These are phyloP conservation scores for Morone chrysops DNA, from an alignment of 2,113 vertebrate genomes.

Conservation along the genomic window DNA sequence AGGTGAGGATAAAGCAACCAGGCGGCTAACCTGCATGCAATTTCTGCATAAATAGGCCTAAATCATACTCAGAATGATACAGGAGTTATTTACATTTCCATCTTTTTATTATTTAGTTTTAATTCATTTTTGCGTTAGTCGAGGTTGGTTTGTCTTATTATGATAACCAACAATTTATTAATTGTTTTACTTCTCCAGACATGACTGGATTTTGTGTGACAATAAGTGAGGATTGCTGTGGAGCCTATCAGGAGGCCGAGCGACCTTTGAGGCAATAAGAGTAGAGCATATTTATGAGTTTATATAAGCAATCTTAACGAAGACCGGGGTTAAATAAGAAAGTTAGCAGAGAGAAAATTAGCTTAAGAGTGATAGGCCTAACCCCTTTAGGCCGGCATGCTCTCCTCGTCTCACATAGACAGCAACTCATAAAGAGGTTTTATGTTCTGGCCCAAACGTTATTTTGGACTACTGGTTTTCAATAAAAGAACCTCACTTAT, in stretches of 20 bases:
- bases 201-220: background rate
- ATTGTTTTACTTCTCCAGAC: background rate
- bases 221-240: background rate
- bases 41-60: background rate
- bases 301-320: background rate
- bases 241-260: background rate
- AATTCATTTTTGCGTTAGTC: background rate
- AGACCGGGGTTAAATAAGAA: background rate
- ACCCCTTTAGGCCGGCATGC: background rate
- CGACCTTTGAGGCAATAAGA: slow-evolving; percentile 5
- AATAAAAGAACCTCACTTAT: background rate
- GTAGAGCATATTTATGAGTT: background rate
- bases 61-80: background rate
- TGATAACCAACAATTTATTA: background rate
- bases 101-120: background rate
- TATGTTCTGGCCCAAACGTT: background rate
- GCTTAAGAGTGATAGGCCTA: background rate
- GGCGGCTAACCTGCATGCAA: too few species aligned
- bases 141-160: background rate
- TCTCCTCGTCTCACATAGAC: background rate
- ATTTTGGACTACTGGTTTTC: background rate
- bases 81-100: background rate
- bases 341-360: background rate
- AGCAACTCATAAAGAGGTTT: background rate
- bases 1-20: background rate